Evolutionary conservation across 2,888 invertebrate genomes (phyloP), one percentile per base, ranked within the genome.

Genomic region (Sisyra terminalis): DNA sequence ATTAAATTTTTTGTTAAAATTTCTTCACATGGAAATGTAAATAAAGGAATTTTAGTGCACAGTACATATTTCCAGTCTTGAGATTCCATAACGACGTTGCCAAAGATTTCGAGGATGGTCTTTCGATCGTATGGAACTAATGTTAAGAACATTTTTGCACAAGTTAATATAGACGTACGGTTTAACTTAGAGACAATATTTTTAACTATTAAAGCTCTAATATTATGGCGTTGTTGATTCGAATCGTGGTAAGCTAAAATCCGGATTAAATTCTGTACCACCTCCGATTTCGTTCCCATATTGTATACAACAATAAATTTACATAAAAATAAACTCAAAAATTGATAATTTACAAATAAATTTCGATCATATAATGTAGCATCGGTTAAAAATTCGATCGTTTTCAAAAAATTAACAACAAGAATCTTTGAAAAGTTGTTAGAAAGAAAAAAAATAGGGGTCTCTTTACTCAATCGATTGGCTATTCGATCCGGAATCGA

Each of bases 401-500:
- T 60, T 50, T 74, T 68, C 0, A 76, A 50, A 3, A 80, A 56
- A 50, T 80, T 77, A 46, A 70, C 69, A 16, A 73, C 58, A 1
- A 85, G 51, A 35, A 72, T 57, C 42, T 67, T 71, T 0, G 72
- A 64, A 55, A 71, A 84, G 15, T 63, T 64, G 11, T 69, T 63
- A 1, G 70, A 63, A 0, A 67, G 59, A 53, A 80, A 83, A 13
- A 69, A 63, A 45, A 67, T 64, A 0, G 75, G 71, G 4, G 73
- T 63, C 24, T 70, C 61, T 2, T 61, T 63, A 46, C 73, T 61
- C 18, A 76, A 50, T 50, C 67, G 68, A 54, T 88, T 88, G 7
- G 83, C 80, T 34, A 86, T 62, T 48, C 78, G 64, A 51, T 67
- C 74, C 0, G 87, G 85, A 40, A 87, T 51, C 2, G 80, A 78